Evolutionary conservation across 2,888 invertebrate species (phyloP).

Genomic region (Platycnemis pennipes): DNA sequence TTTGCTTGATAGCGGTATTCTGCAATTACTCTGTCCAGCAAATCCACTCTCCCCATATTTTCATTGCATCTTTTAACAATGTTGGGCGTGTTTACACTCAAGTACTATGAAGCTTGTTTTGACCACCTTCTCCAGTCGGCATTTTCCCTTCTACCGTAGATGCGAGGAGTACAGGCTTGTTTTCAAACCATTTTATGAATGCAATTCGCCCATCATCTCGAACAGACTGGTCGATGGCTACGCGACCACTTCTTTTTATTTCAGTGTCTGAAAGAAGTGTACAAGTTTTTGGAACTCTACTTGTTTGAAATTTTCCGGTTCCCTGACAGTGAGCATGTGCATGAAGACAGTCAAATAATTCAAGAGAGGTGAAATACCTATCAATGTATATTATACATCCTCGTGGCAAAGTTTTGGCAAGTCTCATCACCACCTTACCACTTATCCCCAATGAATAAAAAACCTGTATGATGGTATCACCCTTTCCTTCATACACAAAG

Average conservation of each 20-base stretch:
- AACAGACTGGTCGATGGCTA: background rate
- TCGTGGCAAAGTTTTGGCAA: background rate
- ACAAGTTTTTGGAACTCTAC: background rate
- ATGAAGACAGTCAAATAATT: constrained; percentile 69
- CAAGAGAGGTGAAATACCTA: constrained; percentile 68
- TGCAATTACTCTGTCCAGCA: background rate
- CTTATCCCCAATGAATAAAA: background rate
- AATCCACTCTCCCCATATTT: background rate
- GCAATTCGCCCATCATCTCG: background rate
- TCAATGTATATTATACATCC: constrained; percentile 69
- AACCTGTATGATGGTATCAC: constrained; percentile 68
- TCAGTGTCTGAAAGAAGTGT: constrained; percentile 60
- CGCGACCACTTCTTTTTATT: constrained; percentile 40
- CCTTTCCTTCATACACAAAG: constrained; percentile 41
- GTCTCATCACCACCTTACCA: too few species aligned
- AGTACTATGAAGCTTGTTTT: background rate
- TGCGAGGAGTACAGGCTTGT: background rate
- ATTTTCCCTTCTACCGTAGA: background rate
- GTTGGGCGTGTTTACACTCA: background rate
- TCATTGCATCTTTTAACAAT: background rate
- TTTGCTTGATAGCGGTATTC: background rate
- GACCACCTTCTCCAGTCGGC: background rate
- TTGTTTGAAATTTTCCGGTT: constrained; percentile 62
- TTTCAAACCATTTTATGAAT: background rate
- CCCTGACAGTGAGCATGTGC: constrained; percentile 46